Base-by-base conservation (phyloP, 2,888 invertebrate genomes). In the Tuta absoluta region DNA sequence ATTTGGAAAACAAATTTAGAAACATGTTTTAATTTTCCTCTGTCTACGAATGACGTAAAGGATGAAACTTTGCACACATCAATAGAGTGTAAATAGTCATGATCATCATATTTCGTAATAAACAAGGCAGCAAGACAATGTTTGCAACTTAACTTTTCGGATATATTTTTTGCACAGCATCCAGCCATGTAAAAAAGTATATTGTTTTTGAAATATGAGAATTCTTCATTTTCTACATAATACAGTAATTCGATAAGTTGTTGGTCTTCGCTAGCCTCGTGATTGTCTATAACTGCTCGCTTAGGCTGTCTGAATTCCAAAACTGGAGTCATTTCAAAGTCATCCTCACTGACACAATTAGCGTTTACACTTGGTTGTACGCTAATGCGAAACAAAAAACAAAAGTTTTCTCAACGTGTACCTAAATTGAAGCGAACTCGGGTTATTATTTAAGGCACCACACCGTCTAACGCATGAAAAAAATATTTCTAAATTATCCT, bases 51-150 rank as follows among this genome's bases (percentile, higher is more conserved):
- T n/a, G n/a, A n/a, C n/a, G n/a, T n/a, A n/a, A n/a, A n/a, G n/a
- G n/a, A n/a, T n/a, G n/a, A n/a, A n/a, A n/a, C n/a, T n/a, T n/a
- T n/a, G n/a, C n/a, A n/a, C 24, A 63, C 45, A 63, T 63, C 63
- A 63, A 63, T 63, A 45, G 57, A 63, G 63, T 63, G 19, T 4
- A 21, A 14, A 63, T 63, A 63, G 63, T 63, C 57, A 63, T 63
- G 63, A 63, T 63, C 63, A 11, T 63, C 57, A 57, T 63, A 45
- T 57, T 57, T n/a, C 63, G 23, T 57, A 57, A 63, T 57, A 57
- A 63, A 57, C 63, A 56, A 56, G 56, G 63, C 57, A 41, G 41
- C 41, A 41, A 41, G 41, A 41, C 41, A 41, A 41, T 41, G 41
- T n/a, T 41, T 41, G 41, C 41, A 8, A 41, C 41, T 41, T 41